Conservation (phyloP, 2,888 invertebrate species). For the Parasteatoda lunata region DNA sequence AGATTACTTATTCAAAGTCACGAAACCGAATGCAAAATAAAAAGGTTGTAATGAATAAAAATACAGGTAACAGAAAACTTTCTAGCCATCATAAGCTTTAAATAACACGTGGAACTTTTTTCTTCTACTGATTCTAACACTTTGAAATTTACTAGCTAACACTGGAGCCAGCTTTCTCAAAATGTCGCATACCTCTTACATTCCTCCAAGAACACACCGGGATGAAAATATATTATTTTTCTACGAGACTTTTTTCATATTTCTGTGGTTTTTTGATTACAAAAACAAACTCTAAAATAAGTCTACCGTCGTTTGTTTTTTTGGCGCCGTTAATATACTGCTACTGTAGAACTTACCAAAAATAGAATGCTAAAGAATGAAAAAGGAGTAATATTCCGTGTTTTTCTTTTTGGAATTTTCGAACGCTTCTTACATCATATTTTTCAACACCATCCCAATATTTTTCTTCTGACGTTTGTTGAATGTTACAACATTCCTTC, state of each 20-base stretch:
- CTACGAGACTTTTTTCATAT: not conserved
- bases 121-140: not conserved
- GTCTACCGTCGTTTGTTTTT: not conserved
- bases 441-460: not conserved
- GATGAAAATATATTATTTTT: not conserved
- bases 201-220: not conserved
- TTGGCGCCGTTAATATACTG: not conserved
- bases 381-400: not conserved
- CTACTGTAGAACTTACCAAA: not conserved
- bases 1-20: too few species aligned
- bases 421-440: not conserved
- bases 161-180: not conserved
- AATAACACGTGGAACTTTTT: too few species aligned
- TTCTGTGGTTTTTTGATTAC: not conserved
- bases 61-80: too few species aligned
- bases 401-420: not conserved
- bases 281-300: not conserved
- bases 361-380: not conserved
- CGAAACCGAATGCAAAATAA: too few species aligned
- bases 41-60: too few species aligned
- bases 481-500: too few species aligned
- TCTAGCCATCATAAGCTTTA: too few species aligned
- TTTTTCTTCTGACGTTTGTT: not conserved
- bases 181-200: slow-evolving; percentile 2
- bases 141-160: not conserved